These are phyloP conservation scores for Chaetophractus vellerosus DNA, from an alignment of 2,797 vertebrate species.

Conservation along the genomic window DNA sequence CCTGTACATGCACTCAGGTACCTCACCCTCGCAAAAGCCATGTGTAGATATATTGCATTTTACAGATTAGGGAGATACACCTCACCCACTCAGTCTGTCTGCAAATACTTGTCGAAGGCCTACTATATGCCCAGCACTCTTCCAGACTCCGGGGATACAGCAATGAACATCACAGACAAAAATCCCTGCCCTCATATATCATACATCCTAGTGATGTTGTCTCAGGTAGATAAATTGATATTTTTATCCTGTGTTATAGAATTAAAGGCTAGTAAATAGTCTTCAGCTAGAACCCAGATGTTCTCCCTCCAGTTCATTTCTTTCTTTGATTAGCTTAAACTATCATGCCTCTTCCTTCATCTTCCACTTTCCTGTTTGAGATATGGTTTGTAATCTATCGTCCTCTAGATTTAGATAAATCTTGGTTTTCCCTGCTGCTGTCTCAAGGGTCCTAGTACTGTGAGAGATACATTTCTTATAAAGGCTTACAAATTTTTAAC, in stretches of 20 bases:
- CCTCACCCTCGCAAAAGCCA: not conserved
- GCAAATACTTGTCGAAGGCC: constrained; percentile 21
- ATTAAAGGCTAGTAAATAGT: constrained; percentile 62
- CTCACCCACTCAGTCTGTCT: constrained; percentile 10
- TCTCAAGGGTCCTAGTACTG: constrained; percentile 37
- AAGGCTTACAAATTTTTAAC: constrained; percentile 73
- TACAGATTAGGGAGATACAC: not conserved
- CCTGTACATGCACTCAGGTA: not conserved
- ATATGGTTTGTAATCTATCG: constrained; percentile 22
- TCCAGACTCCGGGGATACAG: not conserved
- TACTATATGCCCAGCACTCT: not conserved
- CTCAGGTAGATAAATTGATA: not conserved
- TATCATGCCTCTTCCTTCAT: constrained; percentile 55
- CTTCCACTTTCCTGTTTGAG: not conserved
- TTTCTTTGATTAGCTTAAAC: constrained; percentile 41
- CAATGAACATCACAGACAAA: constrained; percentile 51
- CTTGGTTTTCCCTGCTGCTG: constrained; percentile 61
- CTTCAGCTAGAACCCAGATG: not conserved
- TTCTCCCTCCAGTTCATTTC: constrained; percentile 23
- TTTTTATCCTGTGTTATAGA: constrained; percentile 42
- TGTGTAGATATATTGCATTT: not conserved
- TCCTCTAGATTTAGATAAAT: constrained; percentile 49
- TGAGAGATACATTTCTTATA: constrained; percentile 43
- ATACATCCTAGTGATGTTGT: constrained; percentile 38
- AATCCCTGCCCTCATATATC: not conserved